Evolutionary conservation across 2,797 vertebrate species (phyloP), one percentile per base, ranked within the genome.

Genomic region (Rhodeus uyekii): DNA sequence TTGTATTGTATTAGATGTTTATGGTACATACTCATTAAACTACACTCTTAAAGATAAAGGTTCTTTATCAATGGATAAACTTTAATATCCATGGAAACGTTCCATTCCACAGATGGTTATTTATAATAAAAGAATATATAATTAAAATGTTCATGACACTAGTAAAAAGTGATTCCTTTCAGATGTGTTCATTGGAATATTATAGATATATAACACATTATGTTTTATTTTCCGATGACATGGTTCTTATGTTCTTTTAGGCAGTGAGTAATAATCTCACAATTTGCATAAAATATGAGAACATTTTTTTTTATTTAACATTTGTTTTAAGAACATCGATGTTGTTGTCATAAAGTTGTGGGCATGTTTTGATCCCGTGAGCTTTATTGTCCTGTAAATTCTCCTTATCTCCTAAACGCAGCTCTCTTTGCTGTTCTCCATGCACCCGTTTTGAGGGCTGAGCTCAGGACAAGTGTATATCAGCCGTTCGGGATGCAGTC

Each of bases 401-500:
- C 44, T 73, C 6, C 36, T 69, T 44, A 39, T 32, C 24, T 32
- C 18, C 65, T 60, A 50, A 79, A 38, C 24, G 19, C 58, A 38
- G n/a, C 27, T 13, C 58, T 50, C n/a, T 65, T 64, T 64, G 42
- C 69, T 4, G 29, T 50, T 81, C 55, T 65, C 61, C 34, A 29
- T 60, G 55, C 55, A 53, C 46, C 24, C 12, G 29, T 36, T 81
- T 75, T 75, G 34, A 64, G 46, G 36, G 60, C 80, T 24, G 69
- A 64, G 50, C 68, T 22, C 16, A 13, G 16, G 29, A 68, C 48
- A 71, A 67, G 42, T 69, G 73, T 76, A 76, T 68, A 76, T 82
- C 81, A 68, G 48, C 50, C 16, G 42, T 14, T 19, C 13, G 13
- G 36, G 61, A 53, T 74, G 34, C 80, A 55, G 71, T 74, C 36